Base-by-base conservation (phyloP, 2,797 vertebrate genomes). In the Cheirogaleus major region DNA sequence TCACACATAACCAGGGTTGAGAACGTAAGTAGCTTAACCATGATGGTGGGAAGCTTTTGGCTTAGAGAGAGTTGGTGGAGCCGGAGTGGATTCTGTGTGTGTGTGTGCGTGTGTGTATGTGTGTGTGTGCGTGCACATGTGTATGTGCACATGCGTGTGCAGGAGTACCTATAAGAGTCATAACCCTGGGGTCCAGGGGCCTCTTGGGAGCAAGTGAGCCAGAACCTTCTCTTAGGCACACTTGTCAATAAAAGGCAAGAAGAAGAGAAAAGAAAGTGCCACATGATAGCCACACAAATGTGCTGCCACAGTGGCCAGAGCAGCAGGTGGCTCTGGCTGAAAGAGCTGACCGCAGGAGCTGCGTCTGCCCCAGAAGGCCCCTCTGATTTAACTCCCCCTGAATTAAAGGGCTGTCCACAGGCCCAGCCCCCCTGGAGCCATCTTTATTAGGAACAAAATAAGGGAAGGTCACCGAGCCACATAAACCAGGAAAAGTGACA, bases 401-500 rank as follows among this genome's bases (percentile, higher is more conserved):
- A 97, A 97, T 45, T 91, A 88, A 86, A 87, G 96, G 63, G 38
- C 25, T 63, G 18, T 5, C 20, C 0, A 11, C 17, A 76, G 55
- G 25, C 72, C 32, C 86, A 48, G 61, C 12, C 32, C 55, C 48
- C 17, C 11, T 83, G 95, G 92, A 96, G 7, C 38, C 25, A 48
- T 80, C 70, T 97, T 98, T 94, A 93, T 98, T 98, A 96, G 93
- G 87, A 98, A 88, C 72, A 97, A 95, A 98, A 95, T 95, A 93
- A 96, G 70, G 61, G 93, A 97, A 98, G 95, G 93, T 97, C 96
- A 97, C 50, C 10, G 30, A 91, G 75, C 95, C 93, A 96, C 78
- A 97, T 96, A 98, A 98, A 97, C 59, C 73, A 82, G 70, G 57
- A 57, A 96, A 94, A 98, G 98, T 98, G 93, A 89, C 96, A 98